Evolutionary conservation across 1,140 invertebrate species (phyloP).

Genomic region (Drosophila kurseongensis): DNA sequence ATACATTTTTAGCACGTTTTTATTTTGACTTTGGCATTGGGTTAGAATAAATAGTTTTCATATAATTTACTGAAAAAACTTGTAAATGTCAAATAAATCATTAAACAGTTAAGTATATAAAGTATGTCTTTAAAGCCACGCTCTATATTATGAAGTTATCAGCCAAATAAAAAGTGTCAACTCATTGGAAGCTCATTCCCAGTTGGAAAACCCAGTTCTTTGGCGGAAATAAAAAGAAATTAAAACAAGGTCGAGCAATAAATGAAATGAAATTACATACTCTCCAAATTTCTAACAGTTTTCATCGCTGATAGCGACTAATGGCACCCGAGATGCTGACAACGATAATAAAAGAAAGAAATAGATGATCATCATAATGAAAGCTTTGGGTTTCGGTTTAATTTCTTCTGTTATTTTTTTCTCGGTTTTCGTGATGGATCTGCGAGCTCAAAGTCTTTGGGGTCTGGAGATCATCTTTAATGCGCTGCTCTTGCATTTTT

Average conservation of each 20-base stretch:
- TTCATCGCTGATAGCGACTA: conserved; percentile 56
- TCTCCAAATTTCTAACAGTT: conserved; percentile 43
- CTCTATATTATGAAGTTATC: no score
- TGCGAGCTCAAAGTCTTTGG: conserved; percentile 3
- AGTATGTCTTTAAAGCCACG: no score
- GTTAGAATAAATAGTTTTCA: not conserved
- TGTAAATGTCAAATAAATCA: no score
- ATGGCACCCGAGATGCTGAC: conserved; percentile 27
- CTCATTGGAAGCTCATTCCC: conserved; percentile 2
- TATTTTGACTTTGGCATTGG: not conserved
- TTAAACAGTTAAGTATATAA: no score
- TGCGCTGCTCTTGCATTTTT: conserved; percentile 13
- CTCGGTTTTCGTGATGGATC: conserved; percentile 4
- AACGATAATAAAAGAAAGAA: conserved; percentile 13
- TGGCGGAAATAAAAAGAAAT: conserved; percentile 14
- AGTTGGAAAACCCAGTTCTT: not conserved
- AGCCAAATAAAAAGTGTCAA: conserved; percentile 14
- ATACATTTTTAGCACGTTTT: conserved; percentile 5
- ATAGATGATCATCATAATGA: conserved; percentile 33
- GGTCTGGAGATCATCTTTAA: conserved; percentile 22
- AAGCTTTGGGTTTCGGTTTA: conserved; percentile 13
- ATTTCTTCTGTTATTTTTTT: conserved; percentile 1
- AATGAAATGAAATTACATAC: conserved; percentile 6
- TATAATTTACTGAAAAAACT: not conserved
- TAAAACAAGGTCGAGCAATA: conserved; percentile 12